Evolutionary conservation across 2,797 vertebrate species (phyloP), one percentile per base, ranked within the genome.

Genomic region (Microchirus variegatus): DNA sequence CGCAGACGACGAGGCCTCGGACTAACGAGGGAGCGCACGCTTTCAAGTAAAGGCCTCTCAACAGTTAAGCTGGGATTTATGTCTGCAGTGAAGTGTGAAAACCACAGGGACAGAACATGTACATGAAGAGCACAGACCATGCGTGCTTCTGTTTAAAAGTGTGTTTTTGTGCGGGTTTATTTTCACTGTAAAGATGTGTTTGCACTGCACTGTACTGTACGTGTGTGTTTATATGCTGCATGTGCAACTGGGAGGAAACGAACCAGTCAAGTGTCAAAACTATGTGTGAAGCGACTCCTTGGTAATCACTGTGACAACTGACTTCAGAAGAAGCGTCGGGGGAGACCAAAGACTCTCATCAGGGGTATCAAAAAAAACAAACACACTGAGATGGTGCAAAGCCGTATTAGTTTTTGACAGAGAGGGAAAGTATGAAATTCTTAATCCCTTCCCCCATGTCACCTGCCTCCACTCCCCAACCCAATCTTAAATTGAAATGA

Each of bases 361-460:
- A 76, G 59, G 37, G 31, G 43, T 54, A 83, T 87, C 53, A 85
- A 51, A 53, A 51, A 53, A 78, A 83, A 83, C 70, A 73, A 80
- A 81, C 53, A 72, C 38, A 53, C 42, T 51, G 46, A 72, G 62
- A 82, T 67, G 53, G 75, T 53, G 71, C 55, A 77, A 82, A 84
- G 55, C 48, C 65, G 31, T 73, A 84, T 82, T 80, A 82, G 84
- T 87, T 86, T 84, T 80, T 14, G 77, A 59, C 64, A 63, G 14
- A 76, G 53, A 60, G 57, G 52, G 36, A 72, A 74, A 74, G 46
- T 37, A 78, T 42, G 75, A 75, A 76, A 87, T 73, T 61, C 72
- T 78, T 75, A 86, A 70, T 63, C 55, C 38, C 47, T 51, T 49
- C 4, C n/a, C 43, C 40, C 56, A 54, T 73, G 47, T 41, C 55